Percentiles rank a stretch among this genome's conserved stretches.
Conservation (phyloP, 2,113 vertebrate species). For the Athene noctua region DNA sequence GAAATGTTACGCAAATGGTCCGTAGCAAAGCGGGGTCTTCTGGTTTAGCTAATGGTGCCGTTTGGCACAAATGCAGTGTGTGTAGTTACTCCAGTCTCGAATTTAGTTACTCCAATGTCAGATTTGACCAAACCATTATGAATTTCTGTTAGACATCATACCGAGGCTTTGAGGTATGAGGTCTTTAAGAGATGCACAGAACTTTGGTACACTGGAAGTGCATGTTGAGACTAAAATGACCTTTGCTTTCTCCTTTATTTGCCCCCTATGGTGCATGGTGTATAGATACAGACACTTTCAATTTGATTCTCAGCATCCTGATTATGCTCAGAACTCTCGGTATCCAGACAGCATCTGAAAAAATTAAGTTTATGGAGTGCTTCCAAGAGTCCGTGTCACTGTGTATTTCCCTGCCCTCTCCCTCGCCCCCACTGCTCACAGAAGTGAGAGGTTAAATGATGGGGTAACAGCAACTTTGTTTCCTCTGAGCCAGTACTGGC, state of each 20-base stretch:
- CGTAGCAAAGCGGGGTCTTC: neutral
- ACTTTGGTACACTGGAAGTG: neutral
- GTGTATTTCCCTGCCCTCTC: neutral
- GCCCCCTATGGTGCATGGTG: neutral
- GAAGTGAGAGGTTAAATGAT: neutral
- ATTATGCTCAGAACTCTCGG: neutral
- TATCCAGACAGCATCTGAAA: neutral
- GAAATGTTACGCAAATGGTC: neutral
- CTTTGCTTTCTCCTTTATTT: constrained; percentile 13
- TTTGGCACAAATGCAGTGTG: neutral
- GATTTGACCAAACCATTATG: neutral
- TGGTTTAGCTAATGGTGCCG: neutral
- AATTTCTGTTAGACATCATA: neutral
- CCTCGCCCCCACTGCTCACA: fast-evolving
- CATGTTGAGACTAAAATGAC: neutral
- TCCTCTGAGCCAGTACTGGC: neutral
- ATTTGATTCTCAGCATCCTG: neutral
- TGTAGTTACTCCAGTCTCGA: neutral
- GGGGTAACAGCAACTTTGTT: neutral
- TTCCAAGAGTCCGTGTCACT: neutral
- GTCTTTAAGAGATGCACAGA: neutral
- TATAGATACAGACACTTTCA: neutral
- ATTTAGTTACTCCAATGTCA: neutral
- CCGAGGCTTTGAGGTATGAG: neutral
- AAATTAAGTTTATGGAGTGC: neutral